Conservation (phyloP, 2,888 invertebrate genomes). For the Timema podura region DNA sequence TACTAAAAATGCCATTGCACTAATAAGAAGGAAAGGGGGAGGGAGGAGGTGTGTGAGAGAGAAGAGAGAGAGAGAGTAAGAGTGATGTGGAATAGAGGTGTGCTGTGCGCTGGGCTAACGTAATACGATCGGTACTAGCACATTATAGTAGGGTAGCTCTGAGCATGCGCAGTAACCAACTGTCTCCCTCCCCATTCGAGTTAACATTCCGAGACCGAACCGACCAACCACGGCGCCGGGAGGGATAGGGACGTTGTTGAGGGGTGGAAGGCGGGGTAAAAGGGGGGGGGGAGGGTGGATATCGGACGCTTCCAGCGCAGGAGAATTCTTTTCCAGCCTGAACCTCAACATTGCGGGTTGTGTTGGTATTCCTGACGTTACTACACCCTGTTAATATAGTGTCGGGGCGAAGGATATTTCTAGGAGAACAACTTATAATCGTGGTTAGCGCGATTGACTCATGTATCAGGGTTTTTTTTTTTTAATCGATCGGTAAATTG, state of each 20-base stretch:
- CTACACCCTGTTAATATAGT: too few species aligned
- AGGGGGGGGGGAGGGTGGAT: background rate
- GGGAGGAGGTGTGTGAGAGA: background rate
- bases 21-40: constrained; percentile 22
- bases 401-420: too few species aligned
- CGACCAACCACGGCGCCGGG: constrained; percentile 13
- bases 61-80: constrained; percentile 10
- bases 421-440: too few species aligned
- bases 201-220: constrained; percentile 9
- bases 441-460: too few species aligned
- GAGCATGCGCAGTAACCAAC: background rate
- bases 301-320: too few species aligned
- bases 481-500: background rate
- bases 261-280: background rate
- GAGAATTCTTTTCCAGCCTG: too few species aligned
- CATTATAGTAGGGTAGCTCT: constrained; percentile 17
- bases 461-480: background rate
- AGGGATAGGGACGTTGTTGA: too few species aligned
- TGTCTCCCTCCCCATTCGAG: background rate
- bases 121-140: background rate
- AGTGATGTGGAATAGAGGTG: constrained; percentile 10
- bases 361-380: too few species aligned
- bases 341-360: too few species aligned
- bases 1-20: constrained; percentile 26
- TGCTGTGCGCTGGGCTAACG: background rate